Conservation (phyloP, 2,113 vertebrate genomes). For the Hyperopisus bebe region DNA sequence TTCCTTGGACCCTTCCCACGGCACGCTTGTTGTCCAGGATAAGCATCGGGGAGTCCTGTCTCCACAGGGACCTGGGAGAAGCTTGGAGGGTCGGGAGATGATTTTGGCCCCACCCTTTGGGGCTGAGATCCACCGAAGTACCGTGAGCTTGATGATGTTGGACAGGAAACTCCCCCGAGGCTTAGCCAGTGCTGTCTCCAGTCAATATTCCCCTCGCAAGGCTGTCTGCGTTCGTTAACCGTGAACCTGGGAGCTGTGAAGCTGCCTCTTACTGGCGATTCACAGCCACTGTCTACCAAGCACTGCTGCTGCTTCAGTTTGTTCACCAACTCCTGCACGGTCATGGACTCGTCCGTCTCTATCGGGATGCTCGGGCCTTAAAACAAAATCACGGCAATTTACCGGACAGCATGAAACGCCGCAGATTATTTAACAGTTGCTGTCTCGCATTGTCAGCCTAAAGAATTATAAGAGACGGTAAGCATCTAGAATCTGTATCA, state of each 20-base stretch:
- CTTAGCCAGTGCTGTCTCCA: background rate
- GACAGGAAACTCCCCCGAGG: background rate
- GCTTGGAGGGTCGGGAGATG: background rate
- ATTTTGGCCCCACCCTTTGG: background rate
- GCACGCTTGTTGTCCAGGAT: no score
- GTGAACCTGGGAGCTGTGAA: background rate
- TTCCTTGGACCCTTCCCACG: background rate
- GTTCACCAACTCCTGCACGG: slow-evolving; percentile 1
- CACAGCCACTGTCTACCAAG: background rate
- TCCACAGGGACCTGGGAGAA: background rate
- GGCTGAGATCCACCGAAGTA: background rate
- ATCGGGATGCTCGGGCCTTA: slow-evolving; percentile 6
- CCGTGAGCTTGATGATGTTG: background rate
- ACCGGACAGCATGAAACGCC: background rate
- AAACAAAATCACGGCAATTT: background rate
- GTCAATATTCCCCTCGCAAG: background rate
- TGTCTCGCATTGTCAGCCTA: background rate
- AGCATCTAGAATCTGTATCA: background rate
- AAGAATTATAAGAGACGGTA: background rate
- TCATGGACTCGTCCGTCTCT: slow-evolving; percentile 22
- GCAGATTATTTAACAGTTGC: background rate
- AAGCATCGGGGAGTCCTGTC: background rate
- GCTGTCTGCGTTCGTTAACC: background rate
- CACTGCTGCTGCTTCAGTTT: background rate
- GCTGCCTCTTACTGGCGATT: background rate